Evolutionary conservation across 2,888 invertebrate genomes (phyloP).

Genomic region (Callyntrura sp.): DNA sequence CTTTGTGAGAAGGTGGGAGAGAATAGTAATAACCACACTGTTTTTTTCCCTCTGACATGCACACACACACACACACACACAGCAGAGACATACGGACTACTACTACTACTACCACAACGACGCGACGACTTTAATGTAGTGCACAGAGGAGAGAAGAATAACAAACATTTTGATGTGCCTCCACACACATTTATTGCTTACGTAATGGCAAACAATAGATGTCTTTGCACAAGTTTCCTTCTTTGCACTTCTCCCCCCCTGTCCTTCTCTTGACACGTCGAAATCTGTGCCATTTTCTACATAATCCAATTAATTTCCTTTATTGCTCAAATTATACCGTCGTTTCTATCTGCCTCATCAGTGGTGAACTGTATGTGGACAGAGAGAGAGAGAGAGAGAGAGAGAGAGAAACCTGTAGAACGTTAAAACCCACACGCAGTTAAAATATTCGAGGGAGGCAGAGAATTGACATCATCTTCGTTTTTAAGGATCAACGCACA

Average conservation of each 20-base stretch:
- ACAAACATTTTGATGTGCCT: slow-evolving; percentile 54
- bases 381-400: too few relatives aligned
- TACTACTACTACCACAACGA: too few relatives aligned
- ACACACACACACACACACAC: background rate
- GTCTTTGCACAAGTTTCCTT: slow-evolving; percentile 50
- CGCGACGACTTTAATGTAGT: too few relatives aligned
- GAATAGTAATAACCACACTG: slow-evolving; percentile 31
- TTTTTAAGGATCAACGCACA: background rate
- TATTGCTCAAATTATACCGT: slow-evolving; percentile 52
- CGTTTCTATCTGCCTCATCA: background rate
- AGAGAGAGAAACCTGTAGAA: too few relatives aligned
- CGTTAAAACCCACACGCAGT: slow-evolving; percentile 35
- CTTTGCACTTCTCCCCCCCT: slow-evolving; percentile 40
- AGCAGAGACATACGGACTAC: background rate
- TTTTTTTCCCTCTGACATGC: background rate
- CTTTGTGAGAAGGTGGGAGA: slow-evolving; percentile 35
- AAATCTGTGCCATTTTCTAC: slow-evolving; percentile 66
- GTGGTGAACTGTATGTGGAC: too few relatives aligned
- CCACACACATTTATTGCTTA: slow-evolving; percentile 58
- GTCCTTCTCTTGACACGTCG: background rate
- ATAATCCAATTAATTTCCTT: slow-evolving; percentile 74
- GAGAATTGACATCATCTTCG: slow-evolving; percentile 49
- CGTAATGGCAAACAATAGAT: slow-evolving; percentile 58
- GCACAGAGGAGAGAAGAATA: background rate
- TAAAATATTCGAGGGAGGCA: slow-evolving; percentile 19